Base-by-base conservation (phyloP, 2,797 vertebrate species). In the Spinus olivaceus region DNA sequence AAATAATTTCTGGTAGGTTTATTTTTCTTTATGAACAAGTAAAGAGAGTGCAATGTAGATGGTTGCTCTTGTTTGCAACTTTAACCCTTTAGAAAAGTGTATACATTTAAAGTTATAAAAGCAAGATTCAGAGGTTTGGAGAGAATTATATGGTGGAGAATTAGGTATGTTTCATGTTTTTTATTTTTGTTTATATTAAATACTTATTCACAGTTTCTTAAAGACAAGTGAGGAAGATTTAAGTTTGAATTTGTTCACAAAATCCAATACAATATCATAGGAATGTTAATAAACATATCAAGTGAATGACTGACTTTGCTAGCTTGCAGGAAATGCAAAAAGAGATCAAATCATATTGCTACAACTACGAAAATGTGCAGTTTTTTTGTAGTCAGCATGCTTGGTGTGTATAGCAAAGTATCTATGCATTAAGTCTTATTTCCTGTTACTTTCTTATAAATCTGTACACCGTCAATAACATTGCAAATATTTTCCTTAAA, bases 251-350 rank as follows among this genome's bases (percentile, higher is more conserved):
- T 85, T 80, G 21, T 32, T 82, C 33, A 61, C 16, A 69, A 78
- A 92, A 90, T 86, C 17, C 32, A 59, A 61, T 97, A 85, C 63
- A 93, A 28, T 59, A 88, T 95, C 84, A 57, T 64, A 90, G 74
- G 90, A 97, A 91, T 96, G 96, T 88, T 81, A 95, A 92, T 91
- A 96, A 96, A 93, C 14, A 27, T 79, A 66, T 95, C 30, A 82
- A 91, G 46, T 85, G 73, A 91, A 83, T 90, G 67, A 77, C 19
- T 88, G 90, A 90, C 32, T 86, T 96, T 81, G 42, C 23, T 56
- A 95, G 69, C 65, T 91, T 81, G 60, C 69, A 94, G 12, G 30
- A 91, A 88, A 30, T 21, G 30, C 27, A 94, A 42, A 73, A 71
- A 91, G 64, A 89, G 77, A 56, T 63, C 14, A 49, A 80, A 54